Evolutionary conservation across 1,140 invertebrate genomes (phyloP).

Genomic region (Mamestra configurata): DNA sequence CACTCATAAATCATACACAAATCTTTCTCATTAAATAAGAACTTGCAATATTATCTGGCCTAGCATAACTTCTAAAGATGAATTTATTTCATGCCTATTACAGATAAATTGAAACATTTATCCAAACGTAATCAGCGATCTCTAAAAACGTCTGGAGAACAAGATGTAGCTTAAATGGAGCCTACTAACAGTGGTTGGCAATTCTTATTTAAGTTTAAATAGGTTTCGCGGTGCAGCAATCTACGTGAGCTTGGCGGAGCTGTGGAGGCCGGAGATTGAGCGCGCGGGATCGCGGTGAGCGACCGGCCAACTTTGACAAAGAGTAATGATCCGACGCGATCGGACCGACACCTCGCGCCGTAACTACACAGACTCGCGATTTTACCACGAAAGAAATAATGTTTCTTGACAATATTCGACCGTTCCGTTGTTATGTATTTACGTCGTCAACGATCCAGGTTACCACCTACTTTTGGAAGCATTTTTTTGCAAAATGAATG

Average conservation of each 20-base stretch:
- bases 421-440: not conserved
- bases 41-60: not conserved
- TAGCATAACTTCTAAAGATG: not conserved
- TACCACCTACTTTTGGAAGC: not conserved
- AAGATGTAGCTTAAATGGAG: conserved; percentile 33
- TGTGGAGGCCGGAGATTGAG: conserved; percentile 66
- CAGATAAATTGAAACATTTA: not conserved
- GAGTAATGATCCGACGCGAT: conserved; percentile 61
- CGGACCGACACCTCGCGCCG: conserved; percentile 47
- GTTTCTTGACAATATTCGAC: conserved; percentile 11
- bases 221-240: conserved; percentile 60
- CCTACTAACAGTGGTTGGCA: conserved; percentile 43
- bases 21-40: not conserved
- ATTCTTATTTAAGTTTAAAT: conserved; percentile 71
- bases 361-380: conserved; percentile 5
- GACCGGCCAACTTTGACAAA: conserved; percentile 63
- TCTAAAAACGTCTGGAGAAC: not conserved
- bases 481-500: not conserved
- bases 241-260: conserved; percentile 54
- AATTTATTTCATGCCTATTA: not conserved
- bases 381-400: conserved; percentile 21
- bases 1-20: not conserved
- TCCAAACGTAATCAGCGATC: conserved; percentile 17
- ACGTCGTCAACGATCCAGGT: not conserved
- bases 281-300: conserved; percentile 55